Evolutionary conservation across 2,113 vertebrate genomes (phyloP).

Genomic region (Natator depressus): DNA sequence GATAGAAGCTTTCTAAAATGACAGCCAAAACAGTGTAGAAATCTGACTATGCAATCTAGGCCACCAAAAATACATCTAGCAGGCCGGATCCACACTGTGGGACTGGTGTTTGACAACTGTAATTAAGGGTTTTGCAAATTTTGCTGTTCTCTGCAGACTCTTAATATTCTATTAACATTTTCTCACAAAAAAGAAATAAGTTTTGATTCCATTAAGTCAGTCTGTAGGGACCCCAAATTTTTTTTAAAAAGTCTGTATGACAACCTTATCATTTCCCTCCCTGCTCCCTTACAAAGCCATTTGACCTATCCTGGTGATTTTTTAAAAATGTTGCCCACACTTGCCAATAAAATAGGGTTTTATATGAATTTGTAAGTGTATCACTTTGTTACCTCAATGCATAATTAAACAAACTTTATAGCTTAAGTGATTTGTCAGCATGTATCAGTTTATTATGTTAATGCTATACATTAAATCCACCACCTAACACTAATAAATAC

Average conservation of each 20-base stretch:
- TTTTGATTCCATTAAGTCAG: not conserved
- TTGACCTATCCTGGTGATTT: not conserved
- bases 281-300: not conserved
- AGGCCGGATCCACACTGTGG: rapidly evolving
- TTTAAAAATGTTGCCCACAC: not conserved
- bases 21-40: not conserved
- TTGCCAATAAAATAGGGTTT: not conserved
- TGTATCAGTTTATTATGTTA: not conserved
- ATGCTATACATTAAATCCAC: not conserved
- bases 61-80: not conserved
- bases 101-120: not conserved
- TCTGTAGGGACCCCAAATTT: not conserved
- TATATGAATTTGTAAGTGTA: not conserved
- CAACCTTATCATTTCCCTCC: rapidly evolving
- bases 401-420: not conserved
- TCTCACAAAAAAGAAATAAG: not conserved
- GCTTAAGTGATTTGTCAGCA: not conserved
- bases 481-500: not conserved
- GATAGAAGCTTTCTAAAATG: not conserved
- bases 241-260: not conserved
- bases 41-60: not conserved
- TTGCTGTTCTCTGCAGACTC: not conserved
- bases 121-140: not conserved
- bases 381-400: not conserved
- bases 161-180: not conserved